phyloP scores from a whole-genome alignment of 2,888 invertebrate genomes.

The Lasius fuliginosus region DNA sequence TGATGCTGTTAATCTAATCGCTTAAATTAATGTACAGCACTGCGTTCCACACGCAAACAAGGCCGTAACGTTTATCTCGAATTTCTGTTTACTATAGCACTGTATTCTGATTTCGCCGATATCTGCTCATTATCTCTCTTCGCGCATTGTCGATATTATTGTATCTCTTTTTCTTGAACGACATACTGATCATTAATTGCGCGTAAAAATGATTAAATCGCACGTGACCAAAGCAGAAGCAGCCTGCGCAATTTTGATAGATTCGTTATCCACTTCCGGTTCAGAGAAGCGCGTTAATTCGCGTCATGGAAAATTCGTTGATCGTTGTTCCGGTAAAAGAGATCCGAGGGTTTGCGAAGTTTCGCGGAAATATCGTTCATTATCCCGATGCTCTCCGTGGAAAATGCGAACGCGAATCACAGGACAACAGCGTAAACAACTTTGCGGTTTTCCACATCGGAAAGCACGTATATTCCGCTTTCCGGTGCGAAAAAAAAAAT shows the following conservation, averaged over 20 bases:
- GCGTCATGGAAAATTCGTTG: slow-evolving; percentile 34
- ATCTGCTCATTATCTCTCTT: slow-evolving; percentile 3
- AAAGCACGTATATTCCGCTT: slow-evolving; percentile 20
- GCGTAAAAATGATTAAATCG: slow-evolving; percentile 2
- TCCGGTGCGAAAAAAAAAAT: slow-evolving; percentile 55
- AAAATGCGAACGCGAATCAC: slow-evolving; percentile 67
- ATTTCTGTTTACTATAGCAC: not conserved
- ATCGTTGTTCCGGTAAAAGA: slow-evolving; percentile 22
- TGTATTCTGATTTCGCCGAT: slow-evolving; percentile 12
- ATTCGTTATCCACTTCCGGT: slow-evolving; percentile 56
- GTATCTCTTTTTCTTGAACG: not conserved
- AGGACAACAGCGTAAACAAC: slow-evolving; percentile 65
- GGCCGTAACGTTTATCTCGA: slow-evolving; percentile 14
- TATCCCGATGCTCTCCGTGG: slow-evolving; percentile 60
- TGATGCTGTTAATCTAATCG: slow-evolving; percentile 44
- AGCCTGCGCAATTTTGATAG: slow-evolving; percentile 28
- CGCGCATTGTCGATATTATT: not conserved
- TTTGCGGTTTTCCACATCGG: slow-evolving; percentile 43
- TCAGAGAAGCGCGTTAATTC: slow-evolving; percentile 34
- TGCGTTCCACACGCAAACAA: slow-evolving; percentile 24
- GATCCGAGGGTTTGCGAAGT: slow-evolving; percentile 43
- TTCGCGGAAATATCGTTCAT: slow-evolving; percentile 69
- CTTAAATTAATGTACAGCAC: slow-evolving; percentile 34
- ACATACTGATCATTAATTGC: not conserved
- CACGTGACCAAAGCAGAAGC: not conserved